Percentiles rank a stretch among this genome's conserved stretches.
Evolutionary conservation across 1,140 invertebrate genomes (phyloP).

Genomic region (Elymnias hypermnestra): DNA sequence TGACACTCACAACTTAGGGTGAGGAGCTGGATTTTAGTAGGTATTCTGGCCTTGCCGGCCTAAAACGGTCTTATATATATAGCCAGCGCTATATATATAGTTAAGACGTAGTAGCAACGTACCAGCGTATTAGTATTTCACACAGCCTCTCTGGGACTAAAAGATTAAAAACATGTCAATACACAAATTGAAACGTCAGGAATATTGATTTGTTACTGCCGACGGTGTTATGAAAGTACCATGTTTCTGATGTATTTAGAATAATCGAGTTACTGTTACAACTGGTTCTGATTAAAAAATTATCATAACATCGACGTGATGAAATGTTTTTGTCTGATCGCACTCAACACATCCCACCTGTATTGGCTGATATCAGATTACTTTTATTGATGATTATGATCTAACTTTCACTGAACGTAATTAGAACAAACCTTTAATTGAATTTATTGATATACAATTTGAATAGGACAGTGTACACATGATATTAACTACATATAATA

Average conservation of each 20-base stretch:
- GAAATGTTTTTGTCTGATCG: conserved; percentile 12
- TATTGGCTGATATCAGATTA: conserved; percentile 3
- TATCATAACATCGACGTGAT: conserved; percentile 9
- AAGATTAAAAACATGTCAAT: conserved; percentile 71
- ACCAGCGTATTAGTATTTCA: too few species aligned
- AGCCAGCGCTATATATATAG: too few species aligned
- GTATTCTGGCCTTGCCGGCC: too few species aligned
- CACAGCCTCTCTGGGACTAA: conserved; percentile 8
- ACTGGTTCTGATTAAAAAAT: conserved; percentile 4
- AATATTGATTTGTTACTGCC: conserved; percentile 59
- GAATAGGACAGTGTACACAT: too few species aligned
- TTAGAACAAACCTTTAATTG: background rate
- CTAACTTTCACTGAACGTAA: background rate
- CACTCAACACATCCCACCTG: conserved; percentile 7
- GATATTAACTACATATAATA: too few species aligned
- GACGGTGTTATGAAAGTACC: conserved; percentile 19
- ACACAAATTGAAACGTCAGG: conserved; percentile 71
- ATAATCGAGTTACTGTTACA: conserved; percentile 32
- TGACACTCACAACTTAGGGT: too few species aligned
- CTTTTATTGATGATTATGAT: background rate
- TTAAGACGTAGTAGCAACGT: too few species aligned
- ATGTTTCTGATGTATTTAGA: conserved; percentile 28
- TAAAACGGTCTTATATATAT: too few species aligned
- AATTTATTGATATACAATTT: background rate
- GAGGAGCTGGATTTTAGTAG: too few species aligned